A percentile compares a stretch with the other conserved stretches of the same genome.
Evolutionary conservation across 1,140 invertebrate genomes (phyloP).

Genomic region (Drosophila sulfurigaster): DNA sequence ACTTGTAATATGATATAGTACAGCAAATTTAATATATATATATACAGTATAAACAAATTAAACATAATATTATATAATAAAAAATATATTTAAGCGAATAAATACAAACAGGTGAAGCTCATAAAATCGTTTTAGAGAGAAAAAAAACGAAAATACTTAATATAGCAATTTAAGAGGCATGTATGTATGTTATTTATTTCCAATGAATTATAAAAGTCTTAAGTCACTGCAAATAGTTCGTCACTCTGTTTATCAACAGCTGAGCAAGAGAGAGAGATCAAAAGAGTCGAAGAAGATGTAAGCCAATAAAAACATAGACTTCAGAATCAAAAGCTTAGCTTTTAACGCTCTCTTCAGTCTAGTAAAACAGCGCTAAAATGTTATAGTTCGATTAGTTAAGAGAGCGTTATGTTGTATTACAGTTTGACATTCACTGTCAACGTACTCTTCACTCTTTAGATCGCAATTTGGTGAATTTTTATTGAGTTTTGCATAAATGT

Average conservation of each 20-base stretch:
- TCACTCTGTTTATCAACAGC: background rate
- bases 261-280: background rate
- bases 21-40: constrained; percentile 14
- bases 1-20: background rate
- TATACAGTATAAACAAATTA: constrained; percentile 6
- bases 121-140: constrained; percentile 9
- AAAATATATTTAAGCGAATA: constrained; percentile 31
- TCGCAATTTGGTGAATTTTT: background rate
- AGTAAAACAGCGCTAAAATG: background rate
- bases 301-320: background rate
- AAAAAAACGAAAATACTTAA: constrained; percentile 5
- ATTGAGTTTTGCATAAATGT: background rate
- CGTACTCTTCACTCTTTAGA: background rate
- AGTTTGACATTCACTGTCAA: too few relatives aligned
- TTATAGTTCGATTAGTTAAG: background rate
- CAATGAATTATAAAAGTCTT: background rate
- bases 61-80: constrained; percentile 1
- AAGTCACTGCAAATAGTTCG: background rate
- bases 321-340: background rate
- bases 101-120: constrained; percentile 47
- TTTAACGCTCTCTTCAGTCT: background rate
- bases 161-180: background rate
- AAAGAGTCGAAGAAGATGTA: background rate
- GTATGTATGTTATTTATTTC: background rate
- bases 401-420: background rate